Evolutionary conservation across 2,797 vertebrate species (phyloP), one percentile per base, ranked within the genome.

Genomic region (Pantherophis vulpinus): DNA sequence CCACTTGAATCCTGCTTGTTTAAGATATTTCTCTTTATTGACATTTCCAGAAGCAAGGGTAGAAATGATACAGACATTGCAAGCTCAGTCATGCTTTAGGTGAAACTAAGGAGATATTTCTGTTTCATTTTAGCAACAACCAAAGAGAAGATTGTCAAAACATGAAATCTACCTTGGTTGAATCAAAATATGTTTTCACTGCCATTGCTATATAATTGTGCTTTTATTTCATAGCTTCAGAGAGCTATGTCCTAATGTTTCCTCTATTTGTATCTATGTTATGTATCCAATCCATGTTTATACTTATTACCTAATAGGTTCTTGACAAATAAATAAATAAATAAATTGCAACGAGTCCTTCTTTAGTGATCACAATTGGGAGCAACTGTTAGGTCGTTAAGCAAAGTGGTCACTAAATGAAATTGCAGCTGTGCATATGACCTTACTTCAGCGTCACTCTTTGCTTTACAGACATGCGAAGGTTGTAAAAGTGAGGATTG

Each of bases 181-280:
- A 14, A 92, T 37, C 23, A 74, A 91, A 91, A 11, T 9, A 13
- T 20, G 4, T 59, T 93, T 94, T 58, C 8, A 88, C 16, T 11
- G 70, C 61, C 56, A 12, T 0, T 18, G 14, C n/a, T 4, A 87
- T 25, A 20, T 59, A 93, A 89, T 42, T 25, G 70, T 79, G 16
- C 29, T 89, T 92, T 90, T 91, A 89, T 63, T 92, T 93, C n/a
- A 66, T 37, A 74, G 91, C 47, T 86, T 51, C 9, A 5, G 20
- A 79, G 42, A 42, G 18, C 47, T 51, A 42, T 42, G 42, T 51
- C 47, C 47, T 51, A 51, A 51, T 51, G 47, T 51, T 51, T 51
- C 47, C 47, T 51, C 47, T 51, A 51, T 51, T 51, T 7, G 6
- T 51, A 51, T 51, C 47, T 51, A 51, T 51, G 1, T 51, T 51